Percentiles rank a stretch among this genome's conserved stretches.
These are phyloP conservation scores for Sycophila texana DNA, from an alignment of 2,888 invertebrate species.

Conservation along the genomic window DNA sequence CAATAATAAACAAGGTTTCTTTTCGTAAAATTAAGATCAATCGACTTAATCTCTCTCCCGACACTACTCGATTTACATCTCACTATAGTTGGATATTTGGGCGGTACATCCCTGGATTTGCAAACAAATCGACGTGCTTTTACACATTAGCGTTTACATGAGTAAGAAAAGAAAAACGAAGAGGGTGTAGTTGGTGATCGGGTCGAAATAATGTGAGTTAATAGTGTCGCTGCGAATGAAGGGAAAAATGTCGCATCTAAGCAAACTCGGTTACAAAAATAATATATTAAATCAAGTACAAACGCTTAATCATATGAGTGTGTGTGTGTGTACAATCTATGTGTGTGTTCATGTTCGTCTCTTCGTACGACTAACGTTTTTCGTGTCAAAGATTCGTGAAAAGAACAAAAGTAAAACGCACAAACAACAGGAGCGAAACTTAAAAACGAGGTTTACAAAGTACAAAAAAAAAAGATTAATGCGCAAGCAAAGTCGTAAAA, in stretches of 20 bases:
- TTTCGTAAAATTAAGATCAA: constrained; percentile 51
- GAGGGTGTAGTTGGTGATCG: background rate
- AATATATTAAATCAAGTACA: constrained; percentile 54
- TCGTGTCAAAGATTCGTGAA: constrained; percentile 21
- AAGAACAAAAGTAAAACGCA: constrained; percentile 29
- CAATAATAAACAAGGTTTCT: constrained; percentile 36
- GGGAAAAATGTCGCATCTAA: constrained; percentile 45
- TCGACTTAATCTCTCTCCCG: constrained; percentile 41
- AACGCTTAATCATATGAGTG: constrained; percentile 30
- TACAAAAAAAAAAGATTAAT: constrained; percentile 30
- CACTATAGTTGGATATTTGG: constrained; percentile 51
- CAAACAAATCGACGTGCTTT: constrained; percentile 50
- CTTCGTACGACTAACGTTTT: background rate
- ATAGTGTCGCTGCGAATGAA: constrained; percentile 18
- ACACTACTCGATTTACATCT: constrained; percentile 48
- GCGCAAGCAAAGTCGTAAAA: constrained; percentile 51
- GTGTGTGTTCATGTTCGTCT: constrained; percentile 25
- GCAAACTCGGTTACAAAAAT: constrained; percentile 54
- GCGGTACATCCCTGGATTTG: constrained; percentile 44
- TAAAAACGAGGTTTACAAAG: constrained; percentile 50
- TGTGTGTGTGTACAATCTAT: constrained; percentile 27
- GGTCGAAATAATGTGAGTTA: too few relatives aligned
- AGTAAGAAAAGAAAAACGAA: constrained; percentile 44
- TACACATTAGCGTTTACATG: constrained; percentile 45
- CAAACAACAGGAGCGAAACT: constrained; percentile 48